A percentile compares a stretch with the other conserved stretches of the same genome.
Conservation (phyloP, 2,113 vertebrate species). For the Cygnus atratus region DNA sequence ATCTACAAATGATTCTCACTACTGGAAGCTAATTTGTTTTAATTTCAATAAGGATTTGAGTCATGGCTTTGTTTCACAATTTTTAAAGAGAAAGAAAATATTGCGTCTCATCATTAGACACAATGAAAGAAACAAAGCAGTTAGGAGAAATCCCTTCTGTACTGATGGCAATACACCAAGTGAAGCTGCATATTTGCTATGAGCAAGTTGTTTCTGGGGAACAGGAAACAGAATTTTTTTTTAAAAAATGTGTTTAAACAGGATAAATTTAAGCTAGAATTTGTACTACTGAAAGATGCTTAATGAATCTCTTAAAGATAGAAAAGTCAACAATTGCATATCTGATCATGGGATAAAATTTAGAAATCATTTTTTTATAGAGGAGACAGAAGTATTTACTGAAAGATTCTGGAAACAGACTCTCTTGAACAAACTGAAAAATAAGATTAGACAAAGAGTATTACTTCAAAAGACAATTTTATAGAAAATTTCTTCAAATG, state of each 20-base stretch:
- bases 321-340: slow-evolving; percentile 15
- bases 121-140: background rate
- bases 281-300: background rate
- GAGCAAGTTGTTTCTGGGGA: background rate
- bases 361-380: background rate
- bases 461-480: background rate
- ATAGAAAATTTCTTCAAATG: background rate
- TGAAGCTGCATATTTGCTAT: background rate
- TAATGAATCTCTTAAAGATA: background rate
- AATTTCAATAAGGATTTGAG: background rate
- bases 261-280: slow-evolving; percentile 4
- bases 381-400: background rate
- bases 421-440: background rate
- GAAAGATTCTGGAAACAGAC: background rate
- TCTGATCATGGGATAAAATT: background rate
- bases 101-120: background rate
- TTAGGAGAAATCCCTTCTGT: background rate
- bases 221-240: background rate
- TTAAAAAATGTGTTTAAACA: background rate
- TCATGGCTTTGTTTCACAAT: background rate
- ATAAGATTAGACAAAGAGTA: background rate
- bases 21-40: background rate
- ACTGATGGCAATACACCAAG: background rate
- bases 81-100: background rate
- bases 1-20: background rate